A percentile compares a stretch with the other conserved stretches of the same genome.
These are phyloP conservation scores for Danaus melanippus DNA, from an alignment of 1,140 invertebrate species.

Conservation along the genomic window DNA sequence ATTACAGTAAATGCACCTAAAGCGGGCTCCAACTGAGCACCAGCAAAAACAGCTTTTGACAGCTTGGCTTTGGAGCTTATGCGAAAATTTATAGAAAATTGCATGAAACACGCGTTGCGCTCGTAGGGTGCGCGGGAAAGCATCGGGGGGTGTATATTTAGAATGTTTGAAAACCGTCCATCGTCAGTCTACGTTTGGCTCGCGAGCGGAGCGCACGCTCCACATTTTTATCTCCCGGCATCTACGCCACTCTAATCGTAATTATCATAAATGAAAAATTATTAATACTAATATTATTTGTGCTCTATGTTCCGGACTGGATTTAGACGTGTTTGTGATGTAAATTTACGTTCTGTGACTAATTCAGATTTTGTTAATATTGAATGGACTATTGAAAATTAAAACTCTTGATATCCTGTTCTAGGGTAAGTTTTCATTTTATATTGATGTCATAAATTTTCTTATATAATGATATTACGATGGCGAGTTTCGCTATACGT, in stretches of 20 bases:
- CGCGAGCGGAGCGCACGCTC: constrained; percentile 37
- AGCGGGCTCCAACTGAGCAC: constrained; percentile 34
- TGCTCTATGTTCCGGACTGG: constrained; percentile 54
- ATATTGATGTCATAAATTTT: too few relatives aligned
- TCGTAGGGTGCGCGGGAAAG: constrained; percentile 57
- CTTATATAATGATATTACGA: too few relatives aligned
- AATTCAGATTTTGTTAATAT: constrained; percentile 18
- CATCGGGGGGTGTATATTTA: constrained; percentile 63
- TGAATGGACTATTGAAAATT: constrained; percentile 47
- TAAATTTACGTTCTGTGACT: constrained; percentile 26
- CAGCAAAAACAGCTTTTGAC: constrained; percentile 67
- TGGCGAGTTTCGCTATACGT: too few relatives aligned
- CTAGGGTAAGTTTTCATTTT: constrained; percentile 32
- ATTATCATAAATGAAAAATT: constrained; percentile 54
- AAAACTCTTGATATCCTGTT: constrained; percentile 23
- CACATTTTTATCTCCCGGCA: constrained; percentile 22
- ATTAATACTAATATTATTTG: constrained; percentile 37
- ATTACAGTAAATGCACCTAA: constrained; percentile 46
- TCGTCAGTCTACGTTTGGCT: constrained; percentile 48
- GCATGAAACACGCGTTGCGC: constrained; percentile 63
- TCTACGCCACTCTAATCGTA: constrained; percentile 36
- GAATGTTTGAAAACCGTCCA: constrained; percentile 44
- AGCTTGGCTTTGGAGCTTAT: constrained; percentile 63
- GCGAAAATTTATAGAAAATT: constrained; percentile 72
- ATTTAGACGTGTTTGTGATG: constrained; percentile 47